phyloP scores from a whole-genome alignment of 2,888 invertebrate genomes.

The Ormyrus pomaceus region DNA sequence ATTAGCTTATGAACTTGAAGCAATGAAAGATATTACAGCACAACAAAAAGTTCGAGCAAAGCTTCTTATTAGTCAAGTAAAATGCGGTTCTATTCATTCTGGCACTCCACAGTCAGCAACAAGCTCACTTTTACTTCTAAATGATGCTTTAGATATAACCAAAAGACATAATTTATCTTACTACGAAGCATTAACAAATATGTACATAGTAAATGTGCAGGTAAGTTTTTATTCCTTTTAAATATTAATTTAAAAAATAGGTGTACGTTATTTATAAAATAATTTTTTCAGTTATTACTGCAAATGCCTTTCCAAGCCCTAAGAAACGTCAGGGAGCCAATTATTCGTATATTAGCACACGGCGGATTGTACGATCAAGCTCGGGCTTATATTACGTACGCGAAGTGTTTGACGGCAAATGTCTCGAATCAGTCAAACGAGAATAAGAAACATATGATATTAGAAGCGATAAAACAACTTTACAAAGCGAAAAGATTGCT shows the following conservation, averaged over 20 bases:
- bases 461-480: constrained; percentile 80
- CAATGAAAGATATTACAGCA: constrained; percentile 63
- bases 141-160: constrained; percentile 85
- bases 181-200: constrained; percentile 84
- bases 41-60: constrained; percentile 80
- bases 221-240: constrained; percentile 65
- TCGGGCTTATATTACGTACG: constrained; percentile 85
- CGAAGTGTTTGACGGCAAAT: constrained; percentile 86
- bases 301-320: constrained; percentile 87
- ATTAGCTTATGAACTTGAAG: constrained; percentile 64
- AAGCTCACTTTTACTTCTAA: constrained; percentile 78
- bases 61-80: constrained; percentile 83
- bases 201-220: constrained; percentile 87
- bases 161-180: constrained; percentile 87
- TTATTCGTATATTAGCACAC: constrained; percentile 86
- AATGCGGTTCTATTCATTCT: constrained; percentile 78
- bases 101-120: constrained; percentile 78
- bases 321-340: constrained; percentile 82
- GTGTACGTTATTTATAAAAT: not conserved
- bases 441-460: constrained; percentile 77
- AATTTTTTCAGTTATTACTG: constrained; percentile 80
- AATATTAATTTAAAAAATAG: not conserved
- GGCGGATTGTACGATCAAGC: constrained; percentile 90
- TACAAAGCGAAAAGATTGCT: constrained; percentile 84
- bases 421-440: constrained; percentile 76